phyloP scores from a whole-genome alignment of 2,113 vertebrate species.

The Callocephalon fimbriatum region DNA sequence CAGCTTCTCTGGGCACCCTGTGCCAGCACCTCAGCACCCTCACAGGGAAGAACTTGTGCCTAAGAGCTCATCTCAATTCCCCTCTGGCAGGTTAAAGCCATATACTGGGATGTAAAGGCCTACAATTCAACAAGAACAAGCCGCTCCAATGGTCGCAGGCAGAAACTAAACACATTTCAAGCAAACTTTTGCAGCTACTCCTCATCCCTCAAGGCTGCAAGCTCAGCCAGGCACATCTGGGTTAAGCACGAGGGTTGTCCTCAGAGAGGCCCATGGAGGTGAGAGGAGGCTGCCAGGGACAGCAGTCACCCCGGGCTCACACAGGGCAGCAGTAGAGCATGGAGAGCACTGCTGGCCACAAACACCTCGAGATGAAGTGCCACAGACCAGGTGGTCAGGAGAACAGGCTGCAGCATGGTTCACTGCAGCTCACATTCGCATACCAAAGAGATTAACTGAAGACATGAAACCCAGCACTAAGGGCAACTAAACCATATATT shows the following conservation, averaged over 20 bases:
- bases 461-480: background rate
- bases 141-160: fast-evolving
- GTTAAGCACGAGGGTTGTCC: background rate
- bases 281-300: background rate
- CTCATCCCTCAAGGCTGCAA: fast-evolving
- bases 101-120: background rate
- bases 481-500: background rate
- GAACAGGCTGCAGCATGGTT: background rate
- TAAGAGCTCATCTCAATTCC: background rate
- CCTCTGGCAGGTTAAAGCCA: background rate
- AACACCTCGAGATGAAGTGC: too few species aligned
- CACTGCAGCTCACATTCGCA: background rate
- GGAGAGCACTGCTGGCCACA: background rate
- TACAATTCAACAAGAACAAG: background rate
- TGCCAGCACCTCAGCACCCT: too few species aligned
- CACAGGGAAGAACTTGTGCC: too few species aligned
- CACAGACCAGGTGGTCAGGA: background rate
- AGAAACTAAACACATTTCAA: background rate
- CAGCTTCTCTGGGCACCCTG: too few species aligned
- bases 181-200: background rate
- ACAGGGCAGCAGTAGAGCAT: fast-evolving
- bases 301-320: background rate
- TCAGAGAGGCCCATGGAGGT: fast-evolving
- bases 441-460: background rate
- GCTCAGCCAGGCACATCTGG: background rate